Evolutionary conservation across 2,113 vertebrate species (phyloP), one percentile per base, ranked within the genome.

Genomic region (Epinephelus fuscoguttatus): DNA sequence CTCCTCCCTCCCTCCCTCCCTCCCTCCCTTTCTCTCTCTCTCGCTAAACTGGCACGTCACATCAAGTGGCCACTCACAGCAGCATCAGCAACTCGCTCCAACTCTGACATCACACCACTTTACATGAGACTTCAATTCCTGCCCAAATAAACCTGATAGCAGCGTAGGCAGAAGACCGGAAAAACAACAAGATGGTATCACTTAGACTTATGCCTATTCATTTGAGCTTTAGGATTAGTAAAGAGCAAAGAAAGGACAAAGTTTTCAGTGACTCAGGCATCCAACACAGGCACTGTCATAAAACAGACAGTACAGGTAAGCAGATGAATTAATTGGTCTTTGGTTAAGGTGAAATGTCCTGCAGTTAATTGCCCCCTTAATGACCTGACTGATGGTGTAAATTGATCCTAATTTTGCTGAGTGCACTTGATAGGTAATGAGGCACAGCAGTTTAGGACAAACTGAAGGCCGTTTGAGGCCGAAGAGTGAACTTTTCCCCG

Each of bases 31-130:
- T 78, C 69, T 75, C 72, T 42, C 64, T n/a, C 40, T 14, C 71
- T 66, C 3, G 19, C 70, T 78, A 45, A 63, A 56, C 68, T 82
- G 81, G 80, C 81, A 87, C 59, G 84, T 86, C 88, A 88, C 81
- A 81, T 85, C 52, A 77, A 92, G 88, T 79, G 78, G 83, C 84
- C 81, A 66, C 75, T 88, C 81, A 69, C 57, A 89, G 84, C 86
- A 80, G 73, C 76, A 80, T 62, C 64, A 47, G 62, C 42, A 4
- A 79, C 81, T 76, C 19, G 37, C 63, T 91, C 78, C 23, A 77
- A 87, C 80, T 81, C 76, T 88, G 81, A 92, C 86, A 84, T 91
- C 86, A 86, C 80, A 74, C 59, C 56, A 77, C 79, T 88, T 89
- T 90, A 81, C 64, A 83, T 42, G 74, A 88, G 75, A 56, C 64